Evolutionary conservation across 35 echinoderm and acorn worm species (phyloP), one percentile per base, ranked within the genome.

Genomic region (Strongylocentrotus purpuratus): DNA sequence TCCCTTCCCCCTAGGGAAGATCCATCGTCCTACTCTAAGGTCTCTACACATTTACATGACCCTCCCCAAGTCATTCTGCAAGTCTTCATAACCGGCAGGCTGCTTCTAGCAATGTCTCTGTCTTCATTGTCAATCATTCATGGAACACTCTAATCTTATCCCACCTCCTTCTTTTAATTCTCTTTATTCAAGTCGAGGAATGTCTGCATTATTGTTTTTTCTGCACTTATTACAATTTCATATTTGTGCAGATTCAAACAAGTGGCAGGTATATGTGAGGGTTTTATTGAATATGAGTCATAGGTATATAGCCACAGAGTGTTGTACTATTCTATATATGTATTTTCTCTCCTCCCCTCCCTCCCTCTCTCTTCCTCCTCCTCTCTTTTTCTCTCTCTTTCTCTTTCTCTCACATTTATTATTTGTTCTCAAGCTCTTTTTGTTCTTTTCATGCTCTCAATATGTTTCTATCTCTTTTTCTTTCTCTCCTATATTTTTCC

Each of bases 71-170:
- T 18, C 25, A 7, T 78, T 22, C 65, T 8, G n/a, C 20, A n/a
- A 3, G 22, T 28, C 28, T 78, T 78, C 22, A 78, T 22, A 78
- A 78, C 65, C 25, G n/a, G 7, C 65, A 78, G 65, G 28, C 20
- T 78, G 33, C 87, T 89, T 46, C 87, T 18, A 46, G 87, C 87
- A 45, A 89, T 89, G 87, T 89, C 45, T 35, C 33, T 15, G 41
- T 89, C 20, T 89, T 89, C 87, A 89, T 17, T 89, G 87, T 89
- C 87, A 89, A 89, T 89, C 87, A 89, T 89, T 45, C 33, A n/a
- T 2, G 20, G 65, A 22, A 78, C 20, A 78, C 65, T 78, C 22
- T 22, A n/a, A n/a, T 78, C 4, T n/a, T 31, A 78, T 78, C 22
- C 65, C 5, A 28, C 65, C 17, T n/a, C 22, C 20, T 78, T 78